Evolutionary conservation across 2,113 vertebrate genomes (phyloP).

Genomic region (Oceanodroma tethys): DNA sequence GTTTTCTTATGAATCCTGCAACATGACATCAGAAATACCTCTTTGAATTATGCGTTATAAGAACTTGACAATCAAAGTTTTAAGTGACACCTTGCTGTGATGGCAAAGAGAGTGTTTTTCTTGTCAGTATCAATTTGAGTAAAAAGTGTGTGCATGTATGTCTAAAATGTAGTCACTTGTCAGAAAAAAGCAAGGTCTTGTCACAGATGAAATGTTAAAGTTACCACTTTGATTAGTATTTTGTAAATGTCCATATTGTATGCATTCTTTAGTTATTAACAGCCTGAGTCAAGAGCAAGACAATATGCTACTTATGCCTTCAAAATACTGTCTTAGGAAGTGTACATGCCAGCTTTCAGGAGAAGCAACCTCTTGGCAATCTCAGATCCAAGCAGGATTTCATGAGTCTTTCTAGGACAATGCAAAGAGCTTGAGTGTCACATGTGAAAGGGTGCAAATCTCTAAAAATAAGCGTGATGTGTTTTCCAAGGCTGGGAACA

Average conservation of each 20-base stretch:
- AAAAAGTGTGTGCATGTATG: background rate
- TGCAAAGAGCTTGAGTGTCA: background rate
- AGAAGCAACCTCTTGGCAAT: background rate
- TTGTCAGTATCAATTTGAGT: background rate
- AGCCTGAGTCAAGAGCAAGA: background rate
- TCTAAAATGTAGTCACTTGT: conserved; percentile 17
- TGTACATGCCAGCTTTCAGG: background rate
- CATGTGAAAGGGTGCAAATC: background rate
- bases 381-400: background rate
- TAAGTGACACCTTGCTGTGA: background rate
- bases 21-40: background rate
- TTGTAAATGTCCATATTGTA: background rate
- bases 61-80: background rate
- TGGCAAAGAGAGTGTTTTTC: background rate
- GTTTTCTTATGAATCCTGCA: background rate
- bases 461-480: background rate
- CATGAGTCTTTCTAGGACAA: background rate
- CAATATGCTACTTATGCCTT: background rate
- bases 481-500: background rate
- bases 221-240: background rate
- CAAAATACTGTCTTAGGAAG: background rate
- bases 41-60: background rate
- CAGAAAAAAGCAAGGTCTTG: background rate
- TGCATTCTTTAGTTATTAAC: background rate
- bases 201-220: background rate